phyloP scores from a whole-genome alignment of 2,113 vertebrate genomes.

The Paramisgurnus dabryanus region DNA sequence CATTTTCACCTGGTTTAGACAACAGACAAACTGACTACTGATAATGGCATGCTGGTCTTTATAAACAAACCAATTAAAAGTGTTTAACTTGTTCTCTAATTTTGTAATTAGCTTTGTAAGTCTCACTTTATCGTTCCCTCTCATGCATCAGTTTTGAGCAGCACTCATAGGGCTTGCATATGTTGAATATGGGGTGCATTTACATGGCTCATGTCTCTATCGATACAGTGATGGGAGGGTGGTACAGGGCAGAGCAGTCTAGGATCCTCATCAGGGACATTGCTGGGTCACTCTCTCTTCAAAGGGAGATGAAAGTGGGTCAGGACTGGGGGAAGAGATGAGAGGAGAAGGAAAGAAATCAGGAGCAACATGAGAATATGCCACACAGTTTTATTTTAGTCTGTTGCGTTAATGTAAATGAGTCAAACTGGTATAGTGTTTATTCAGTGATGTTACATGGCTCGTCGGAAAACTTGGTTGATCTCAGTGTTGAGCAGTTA shows the following conservation, averaged over 20 bases:
- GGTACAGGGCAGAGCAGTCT: slow-evolving; percentile 29
- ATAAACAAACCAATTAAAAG: no score
- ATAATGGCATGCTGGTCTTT: no score
- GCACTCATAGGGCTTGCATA: background rate
- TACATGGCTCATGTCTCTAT: slow-evolving; percentile 26
- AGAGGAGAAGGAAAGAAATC: slow-evolving; percentile 34
- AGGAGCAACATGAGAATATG: slow-evolving; percentile 25
- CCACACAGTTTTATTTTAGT: slow-evolving; percentile 29
- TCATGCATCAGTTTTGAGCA: background rate
- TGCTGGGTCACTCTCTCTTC: slow-evolving; percentile 56
- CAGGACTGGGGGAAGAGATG: slow-evolving; percentile 49
- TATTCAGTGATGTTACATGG: background rate
- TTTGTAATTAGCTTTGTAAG: no score
- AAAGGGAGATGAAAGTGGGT: slow-evolving; percentile 54
- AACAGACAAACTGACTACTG: no score
- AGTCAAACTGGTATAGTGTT: background rate
- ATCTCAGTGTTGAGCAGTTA: no score
- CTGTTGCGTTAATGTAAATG: slow-evolving; percentile 13
- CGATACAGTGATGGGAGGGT: slow-evolving; percentile 28
- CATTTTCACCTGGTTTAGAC: no score
- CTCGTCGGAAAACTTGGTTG: no score
- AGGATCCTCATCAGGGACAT: slow-evolving; percentile 50
- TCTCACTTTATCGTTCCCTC: background rate
- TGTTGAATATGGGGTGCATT: slow-evolving; percentile 19
- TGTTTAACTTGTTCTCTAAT: no score